These are phyloP conservation scores for Portevinia maculata DNA, from an alignment of 2,888 invertebrate species.

Conservation along the genomic window DNA sequence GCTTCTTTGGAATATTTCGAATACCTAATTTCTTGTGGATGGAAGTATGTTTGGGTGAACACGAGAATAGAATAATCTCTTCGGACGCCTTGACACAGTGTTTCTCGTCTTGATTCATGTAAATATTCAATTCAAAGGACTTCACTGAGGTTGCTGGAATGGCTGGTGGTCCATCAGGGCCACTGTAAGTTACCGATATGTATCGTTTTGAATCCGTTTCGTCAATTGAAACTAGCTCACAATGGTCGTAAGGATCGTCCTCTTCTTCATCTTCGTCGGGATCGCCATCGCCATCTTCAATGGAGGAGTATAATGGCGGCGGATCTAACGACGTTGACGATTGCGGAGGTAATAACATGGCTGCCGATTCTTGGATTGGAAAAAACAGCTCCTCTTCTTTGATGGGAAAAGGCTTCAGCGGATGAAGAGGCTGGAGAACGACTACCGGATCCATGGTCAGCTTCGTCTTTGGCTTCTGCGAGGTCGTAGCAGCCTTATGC, in stretches of 20 bases:
- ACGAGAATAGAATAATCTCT: slow-evolving; percentile 74
- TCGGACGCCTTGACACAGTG: slow-evolving; percentile 78
- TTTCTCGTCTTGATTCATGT: slow-evolving; percentile 78
- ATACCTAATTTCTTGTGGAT: slow-evolving; percentile 6
- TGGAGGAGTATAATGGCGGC: background rate
- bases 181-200: slow-evolving; percentile 17
- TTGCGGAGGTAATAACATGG: slow-evolving; percentile 15
- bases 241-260: slow-evolving; percentile 74
- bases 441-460: slow-evolving; percentile 35
- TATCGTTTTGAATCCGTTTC: slow-evolving; percentile 50
- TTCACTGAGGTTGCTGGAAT: slow-evolving; percentile 13
- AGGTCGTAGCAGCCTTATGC: slow-evolving; percentile 2
- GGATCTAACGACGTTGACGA: background rate
- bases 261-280: slow-evolving; percentile 72
- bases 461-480: slow-evolving; percentile 9
- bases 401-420: background rate
- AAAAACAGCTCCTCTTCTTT: slow-evolving; percentile 7
- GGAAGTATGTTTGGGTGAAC: slow-evolving; percentile 11
- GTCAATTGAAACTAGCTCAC: slow-evolving; percentile 51
- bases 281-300: slow-evolving; percentile 2
- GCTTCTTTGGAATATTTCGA: slow-evolving; percentile 63
- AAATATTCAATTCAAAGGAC: slow-evolving; percentile 77
- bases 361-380: background rate
- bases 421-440: slow-evolving; percentile 23
- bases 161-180: slow-evolving; percentile 56